Base-by-base conservation (phyloP, 2,113 vertebrate genomes). In the Hyla sarda region DNA sequence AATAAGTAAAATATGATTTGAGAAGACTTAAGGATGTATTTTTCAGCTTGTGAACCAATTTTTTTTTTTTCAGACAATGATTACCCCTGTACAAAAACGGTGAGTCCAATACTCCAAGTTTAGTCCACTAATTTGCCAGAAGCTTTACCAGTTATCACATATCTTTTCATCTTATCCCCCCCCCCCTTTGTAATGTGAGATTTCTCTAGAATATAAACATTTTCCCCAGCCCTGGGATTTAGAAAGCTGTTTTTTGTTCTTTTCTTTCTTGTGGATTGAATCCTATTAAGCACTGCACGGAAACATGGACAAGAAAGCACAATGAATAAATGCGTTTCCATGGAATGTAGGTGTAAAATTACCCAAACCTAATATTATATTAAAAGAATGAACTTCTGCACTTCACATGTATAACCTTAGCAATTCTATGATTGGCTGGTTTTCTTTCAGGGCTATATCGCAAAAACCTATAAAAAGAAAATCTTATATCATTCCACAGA, bases 281-380 rank as follows among this genome's bases (percentile, higher is more conserved):
- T 80, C 54, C 17, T 23, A 45, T 45, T 56, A 54, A 25, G 28
- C 48, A 77, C 41, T 54, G 48, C 47, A 52, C 21, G 30, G 28
- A 75, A 50, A 50, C n/a, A 30, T 8, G 12, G 48, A 1, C 12
- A 52, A 16, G 1, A 37, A 45, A 25, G 30, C 11, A 58, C 23
- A 81, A 81, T 65, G 13, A 47, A 60, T 81, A 65, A 47, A 80
- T 60, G 19, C 45, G 19, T 80, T 41, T 81, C n/a, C 60, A 30
- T 65, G 78, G 28, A 11, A 47, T 47, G 3, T 17, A 17, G n/a
- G 23, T 25, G 13, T 65, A 47, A 62, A 47, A 8, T 65, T 16
- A 81, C 34, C 78, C 25, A 3, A 37, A 58, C 0, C 13, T 28
- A 34, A 47, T 45, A 47, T 37, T 45, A 62, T 21, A 25, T 34